Evolutionary conservation across 2,797 vertebrate species (phyloP).

Genomic region (Cuniculus paca): DNA sequence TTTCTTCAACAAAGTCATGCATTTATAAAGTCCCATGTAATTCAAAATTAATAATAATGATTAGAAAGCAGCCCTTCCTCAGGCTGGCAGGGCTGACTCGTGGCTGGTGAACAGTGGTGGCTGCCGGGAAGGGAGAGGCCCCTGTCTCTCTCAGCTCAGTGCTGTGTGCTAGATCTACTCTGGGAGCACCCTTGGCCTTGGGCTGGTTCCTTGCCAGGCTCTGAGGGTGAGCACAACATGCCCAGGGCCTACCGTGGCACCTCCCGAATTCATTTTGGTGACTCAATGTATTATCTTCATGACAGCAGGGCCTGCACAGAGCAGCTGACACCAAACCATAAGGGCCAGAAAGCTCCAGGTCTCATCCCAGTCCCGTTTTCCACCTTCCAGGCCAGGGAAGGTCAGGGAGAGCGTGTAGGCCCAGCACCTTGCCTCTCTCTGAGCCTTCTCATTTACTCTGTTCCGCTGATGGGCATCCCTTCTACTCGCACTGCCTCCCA

Average conservation of each 20-base stretch:
- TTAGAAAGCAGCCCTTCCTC: background rate
- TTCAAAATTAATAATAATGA: constrained; percentile 40
- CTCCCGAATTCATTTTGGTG: background rate
- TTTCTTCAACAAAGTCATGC: background rate
- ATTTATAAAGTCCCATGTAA: background rate
- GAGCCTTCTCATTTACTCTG: background rate
- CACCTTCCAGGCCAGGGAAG: background rate
- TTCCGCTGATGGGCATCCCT: background rate
- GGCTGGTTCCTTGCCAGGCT: background rate
- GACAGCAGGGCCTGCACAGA: background rate
- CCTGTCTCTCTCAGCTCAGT: background rate
- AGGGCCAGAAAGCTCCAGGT: background rate
- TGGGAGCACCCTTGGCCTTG: background rate
- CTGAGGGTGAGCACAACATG: background rate
- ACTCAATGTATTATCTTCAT: background rate
- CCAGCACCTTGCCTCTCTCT: background rate
- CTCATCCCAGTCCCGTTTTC: background rate
- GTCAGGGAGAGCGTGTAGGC: background rate
- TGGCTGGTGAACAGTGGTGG: background rate
- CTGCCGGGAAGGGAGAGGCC: background rate
- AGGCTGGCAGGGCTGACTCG: background rate
- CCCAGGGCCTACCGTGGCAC: no score
- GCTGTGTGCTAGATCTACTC: background rate
- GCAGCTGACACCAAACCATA: background rate
- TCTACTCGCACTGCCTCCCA: background rate